Base-by-base conservation (phyloP, 2,888 invertebrate genomes). In the Agonopterix heracliana region DNA sequence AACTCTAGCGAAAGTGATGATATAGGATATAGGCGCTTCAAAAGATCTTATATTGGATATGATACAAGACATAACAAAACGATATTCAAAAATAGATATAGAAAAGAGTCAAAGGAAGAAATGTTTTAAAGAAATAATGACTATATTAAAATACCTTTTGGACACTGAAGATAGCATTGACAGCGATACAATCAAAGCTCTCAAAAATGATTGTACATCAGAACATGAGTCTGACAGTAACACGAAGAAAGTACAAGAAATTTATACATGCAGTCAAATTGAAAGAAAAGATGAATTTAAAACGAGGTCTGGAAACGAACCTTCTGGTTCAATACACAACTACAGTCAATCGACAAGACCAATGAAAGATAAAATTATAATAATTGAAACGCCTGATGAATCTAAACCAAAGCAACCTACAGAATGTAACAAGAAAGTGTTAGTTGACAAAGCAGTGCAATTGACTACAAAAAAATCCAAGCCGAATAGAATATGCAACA, bases 61-160 rank as follows among this genome's bases (percentile, higher is more conserved):
- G 55, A 88, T 88, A 54, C 71, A 78, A 63, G 78, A 75, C 49
- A 85, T 88, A 43, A 88, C 86, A 12, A 77, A 72, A 53, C 78
- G 81, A n/a, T 88, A 83, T 60, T 71, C 83, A 1, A 88, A 88
- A 63, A 71, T 68, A 41, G 78, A 81, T 40, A 54, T 73, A 17
- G 74, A 71, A 42, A 82, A 74, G 51, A 66, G 54, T 41, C 80
- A 76, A 54, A 75, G 75, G 49, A 86, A 79, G 54, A 86, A 84
- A 64, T 82, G 85, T 57, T 84, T 81, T 40, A 78, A 77, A 52
- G 88, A 87, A 62, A 84, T 88, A 13, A 71, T 88, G 48, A 66
- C 72, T 14, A 71, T 85, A 35, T 62, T 88, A 10, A 83, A 80
- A 50, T 85, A 87, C 57, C 71, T 88, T 34, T 66, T 88, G 42